Evolutionary conservation across 2,888 invertebrate genomes (phyloP), one percentile per base, ranked within the genome.

Genomic region (Cistogaster globosa): DNA sequence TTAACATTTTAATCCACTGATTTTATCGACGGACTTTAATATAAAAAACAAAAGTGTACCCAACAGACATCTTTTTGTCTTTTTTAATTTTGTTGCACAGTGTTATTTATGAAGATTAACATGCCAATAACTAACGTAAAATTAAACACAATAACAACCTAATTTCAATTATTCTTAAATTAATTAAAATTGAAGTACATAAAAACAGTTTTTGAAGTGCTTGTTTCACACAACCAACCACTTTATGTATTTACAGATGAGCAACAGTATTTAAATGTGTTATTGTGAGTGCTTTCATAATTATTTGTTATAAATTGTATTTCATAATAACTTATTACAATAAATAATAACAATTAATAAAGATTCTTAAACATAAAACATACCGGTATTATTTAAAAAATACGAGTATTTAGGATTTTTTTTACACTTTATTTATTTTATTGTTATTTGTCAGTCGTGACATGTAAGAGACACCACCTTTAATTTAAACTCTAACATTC

Each of bases 301-400:
- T 11, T 42, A 48, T 16, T 18, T 14, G 32, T n/a, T 26, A 8
- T 2, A 26, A 45, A 60, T 11, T 32, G 45, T 9, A 45, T 45
- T 71, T 42, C 32, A 12, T 57, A 67, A 67, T 67, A 42, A 67
- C 32, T 48, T 55, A 18, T 48, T 45, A 57, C 32, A 75, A 57
- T 57, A 20, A 69, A 26, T 4, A 26, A 26, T 26, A 2, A 26
- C 1, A 69, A 38, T 20, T 11, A 42, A 55, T 69, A 57, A 12
- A 20, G 5, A 4, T 42, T 7, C 9, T 32, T 32, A 7, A 32
- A 32, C 32, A 32, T 8, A 32, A 32, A 32, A 32, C 32, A 6
- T 32, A 32, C 6, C 32, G 3, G 2, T 4, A 32, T 32, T 32
- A 32, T 4, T 2, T 6, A 32, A 6, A 32, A 32, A 32, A 6